Evolutionary conservation across 2,797 vertebrate species (phyloP), one percentile per base, ranked within the genome.

Genomic region (Phoeniculus purpureus): DNA sequence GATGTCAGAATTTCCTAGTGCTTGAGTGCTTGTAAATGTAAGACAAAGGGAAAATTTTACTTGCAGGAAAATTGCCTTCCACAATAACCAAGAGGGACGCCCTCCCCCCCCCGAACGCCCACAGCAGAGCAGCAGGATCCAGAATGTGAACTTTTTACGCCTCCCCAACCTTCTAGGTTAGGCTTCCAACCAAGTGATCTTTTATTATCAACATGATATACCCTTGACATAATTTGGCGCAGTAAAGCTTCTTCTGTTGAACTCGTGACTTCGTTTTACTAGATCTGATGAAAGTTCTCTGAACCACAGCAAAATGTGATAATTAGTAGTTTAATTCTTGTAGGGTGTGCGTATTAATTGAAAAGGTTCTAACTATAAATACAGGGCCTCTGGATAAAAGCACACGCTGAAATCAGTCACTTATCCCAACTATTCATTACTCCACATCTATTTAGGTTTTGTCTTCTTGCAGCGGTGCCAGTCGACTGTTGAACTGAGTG

Each of bases 271-370:
- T 96, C 96, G 93, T 96, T 43, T 96, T 96, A 95, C 91, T 92
- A 92, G 92, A 95, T 87, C 95, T 95, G 93, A 97, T 96, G 94
- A 94, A 97, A 97, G 93, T 96, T 94, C 90, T 93, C 90, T 96
- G 96, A 97, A 96, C 96, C 96, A 96, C 94, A 37, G 94, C 95
- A 96, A 97, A 96, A 97, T 95, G 96, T 90, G 94, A 96, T 97
- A 97, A 97, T 97, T 97, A 96, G 95, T 93, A 94, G 93, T 97
- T 97, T 97, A 97, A 97, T 97, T 97, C 92, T 94, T 96, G 94
- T 94, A 94, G 94, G 91, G 94, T 96, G 95, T 94, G 76, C 81
- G 60, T 95, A 96, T 97, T 97, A 96, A 97, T 97, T 97, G 96
- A 96, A 97, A 97, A 97, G 96, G 72, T 93, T 97, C 96, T 92